phyloP scores from a whole-genome alignment of 2,113 vertebrate genomes.

The Oryzias celebensis region DNA sequence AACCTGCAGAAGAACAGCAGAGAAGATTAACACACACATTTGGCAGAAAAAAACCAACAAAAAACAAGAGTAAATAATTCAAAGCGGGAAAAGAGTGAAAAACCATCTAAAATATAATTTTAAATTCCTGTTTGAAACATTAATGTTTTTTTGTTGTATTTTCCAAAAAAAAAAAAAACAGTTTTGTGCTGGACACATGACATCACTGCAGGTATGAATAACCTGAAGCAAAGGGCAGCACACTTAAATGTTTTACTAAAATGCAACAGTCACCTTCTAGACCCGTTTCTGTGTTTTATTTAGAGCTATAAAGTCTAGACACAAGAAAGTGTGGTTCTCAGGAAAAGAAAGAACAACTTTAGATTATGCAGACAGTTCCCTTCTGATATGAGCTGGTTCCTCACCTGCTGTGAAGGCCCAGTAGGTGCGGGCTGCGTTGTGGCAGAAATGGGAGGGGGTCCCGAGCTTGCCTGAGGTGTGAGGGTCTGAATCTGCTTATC shows the following conservation, averaged over 20 bases:
- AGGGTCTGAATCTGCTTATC: slow-evolving; percentile 61
- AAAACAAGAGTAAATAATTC: too few relatives aligned
- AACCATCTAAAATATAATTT: too few relatives aligned
- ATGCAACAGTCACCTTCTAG: neutral
- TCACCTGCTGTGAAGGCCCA: slow-evolving; percentile 67
- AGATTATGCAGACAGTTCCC: neutral
- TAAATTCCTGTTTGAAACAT: too few relatives aligned
- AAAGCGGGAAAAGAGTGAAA: neutral
- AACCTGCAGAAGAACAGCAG: slow-evolving; percentile 41
- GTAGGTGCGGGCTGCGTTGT: slow-evolving; percentile 48
- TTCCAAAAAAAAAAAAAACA: neutral
- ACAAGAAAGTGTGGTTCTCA: neutral
- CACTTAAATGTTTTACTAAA: neutral
- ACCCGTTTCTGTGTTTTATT: slow-evolving; percentile 7
- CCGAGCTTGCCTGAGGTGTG: slow-evolving; percentile 48
- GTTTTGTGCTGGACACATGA: neutral
- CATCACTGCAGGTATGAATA: neutral
- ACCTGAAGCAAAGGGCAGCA: neutral
- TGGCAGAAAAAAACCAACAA: neutral
- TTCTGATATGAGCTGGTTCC: neutral
- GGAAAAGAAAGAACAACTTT: neutral
- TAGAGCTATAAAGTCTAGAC: neutral
- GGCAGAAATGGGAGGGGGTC: slow-evolving; percentile 49
- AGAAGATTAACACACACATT: neutral
- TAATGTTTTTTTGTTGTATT: too few relatives aligned